phyloP scores from a whole-genome alignment of 2,113 vertebrate genomes.

The Ceuthmochares aereus region DNA sequence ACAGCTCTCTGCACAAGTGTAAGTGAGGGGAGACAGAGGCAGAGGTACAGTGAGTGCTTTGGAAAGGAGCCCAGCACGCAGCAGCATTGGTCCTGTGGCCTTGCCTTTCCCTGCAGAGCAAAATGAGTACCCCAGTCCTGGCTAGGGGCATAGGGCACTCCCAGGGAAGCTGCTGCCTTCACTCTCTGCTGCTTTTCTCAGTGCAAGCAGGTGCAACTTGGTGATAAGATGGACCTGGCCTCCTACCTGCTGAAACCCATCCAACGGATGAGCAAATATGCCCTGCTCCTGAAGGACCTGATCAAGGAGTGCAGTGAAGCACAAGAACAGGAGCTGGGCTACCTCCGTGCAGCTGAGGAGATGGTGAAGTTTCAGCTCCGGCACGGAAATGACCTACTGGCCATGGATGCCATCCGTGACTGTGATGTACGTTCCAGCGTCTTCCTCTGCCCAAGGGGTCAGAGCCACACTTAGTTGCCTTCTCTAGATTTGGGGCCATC shows the following conservation, averaged over 20 bases:
- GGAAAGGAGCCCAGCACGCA: not conserved
- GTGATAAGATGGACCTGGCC: constrained; percentile 94
- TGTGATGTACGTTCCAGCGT: constrained; percentile 85
- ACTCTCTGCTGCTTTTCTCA: constrained; percentile 29
- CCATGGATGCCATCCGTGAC: constrained; percentile 95
- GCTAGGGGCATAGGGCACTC: not conserved
- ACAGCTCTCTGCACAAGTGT: not conserved
- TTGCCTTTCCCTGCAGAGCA: rapidly evolving
- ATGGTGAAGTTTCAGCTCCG: constrained; percentile 96
- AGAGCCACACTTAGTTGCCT: not conserved
- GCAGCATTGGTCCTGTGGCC: not conserved
- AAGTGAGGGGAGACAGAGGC: too few relatives aligned
- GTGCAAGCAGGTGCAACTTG: constrained; percentile 92
- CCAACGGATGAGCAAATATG: constrained; percentile 97
- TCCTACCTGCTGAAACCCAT: constrained; percentile 96
- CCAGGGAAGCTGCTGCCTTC: not conserved
- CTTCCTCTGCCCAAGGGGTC: not conserved
- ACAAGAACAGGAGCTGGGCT: constrained; percentile 86
- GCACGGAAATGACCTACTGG: constrained; percentile 94
- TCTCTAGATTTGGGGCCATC: not conserved
- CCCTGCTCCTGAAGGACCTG: constrained; percentile 92
- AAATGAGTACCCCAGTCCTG: not conserved
- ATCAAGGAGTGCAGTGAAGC: constrained; percentile 89
- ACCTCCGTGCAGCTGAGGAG: constrained; percentile 88
- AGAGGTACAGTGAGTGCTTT: not conserved